These are phyloP conservation scores for Gymnoscopelus braueri DNA, from an alignment of 2,797 vertebrate genomes.

Conservation along the genomic window DNA sequence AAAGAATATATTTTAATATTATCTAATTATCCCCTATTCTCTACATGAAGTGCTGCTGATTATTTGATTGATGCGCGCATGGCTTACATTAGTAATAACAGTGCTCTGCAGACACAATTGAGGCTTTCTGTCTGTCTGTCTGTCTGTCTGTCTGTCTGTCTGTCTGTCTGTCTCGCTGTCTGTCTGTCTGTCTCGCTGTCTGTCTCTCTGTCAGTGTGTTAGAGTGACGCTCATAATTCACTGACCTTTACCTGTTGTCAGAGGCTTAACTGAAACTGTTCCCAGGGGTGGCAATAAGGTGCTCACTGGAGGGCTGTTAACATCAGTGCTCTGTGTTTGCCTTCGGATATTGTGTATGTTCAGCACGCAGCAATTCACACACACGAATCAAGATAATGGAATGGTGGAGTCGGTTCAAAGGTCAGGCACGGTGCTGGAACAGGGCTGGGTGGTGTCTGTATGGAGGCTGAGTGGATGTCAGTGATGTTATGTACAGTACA, in stretches of 20 bases:
- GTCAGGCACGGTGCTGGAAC: slow-evolving; percentile 24
- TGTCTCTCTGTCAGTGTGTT: slow-evolving; percentile 7
- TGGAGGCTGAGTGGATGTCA: slow-evolving; percentile 34
- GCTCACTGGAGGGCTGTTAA: slow-evolving; percentile 46
- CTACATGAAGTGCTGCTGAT: slow-evolving; percentile 30
- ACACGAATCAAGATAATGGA: slow-evolving; percentile 46
- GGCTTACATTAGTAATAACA: slow-evolving; percentile 30
- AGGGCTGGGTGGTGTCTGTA: slow-evolving; percentile 44
- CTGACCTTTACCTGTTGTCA: slow-evolving; percentile 58
- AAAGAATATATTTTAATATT: slow-evolving; percentile 2
- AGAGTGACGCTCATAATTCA: slow-evolving; percentile 40
- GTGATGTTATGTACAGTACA: slow-evolving; percentile 10
- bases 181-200: no score
- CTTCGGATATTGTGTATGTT: slow-evolving; percentile 67
- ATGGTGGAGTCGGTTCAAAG: slow-evolving; percentile 47
- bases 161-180: no score
- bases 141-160: no score
- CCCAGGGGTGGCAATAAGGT: slow-evolving; percentile 60
- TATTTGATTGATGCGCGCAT: neutral
- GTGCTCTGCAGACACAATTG: slow-evolving; percentile 18
- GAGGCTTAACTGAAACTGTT: slow-evolving; percentile 24
- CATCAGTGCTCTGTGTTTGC: slow-evolving; percentile 58
- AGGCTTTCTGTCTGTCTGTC: slow-evolving; percentile 33
- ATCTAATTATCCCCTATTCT: neutral
- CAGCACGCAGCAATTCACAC: slow-evolving; percentile 49